These are phyloP conservation scores for Proteles cristata DNA, from an alignment of 2,113 vertebrate genomes.

Conservation along the genomic window DNA sequence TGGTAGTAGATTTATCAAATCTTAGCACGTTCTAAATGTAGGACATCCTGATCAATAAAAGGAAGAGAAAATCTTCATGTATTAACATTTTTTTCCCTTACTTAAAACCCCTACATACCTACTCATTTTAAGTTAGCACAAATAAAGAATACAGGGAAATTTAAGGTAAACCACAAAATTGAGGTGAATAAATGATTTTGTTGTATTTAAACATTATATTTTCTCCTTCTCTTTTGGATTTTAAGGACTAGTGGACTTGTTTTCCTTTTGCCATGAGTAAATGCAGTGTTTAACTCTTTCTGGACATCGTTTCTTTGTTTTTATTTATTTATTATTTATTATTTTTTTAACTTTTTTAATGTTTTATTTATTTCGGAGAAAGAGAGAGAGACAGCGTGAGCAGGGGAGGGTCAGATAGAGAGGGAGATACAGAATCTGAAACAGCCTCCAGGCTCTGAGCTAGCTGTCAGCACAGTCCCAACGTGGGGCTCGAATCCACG, in stretches of 20 bases:
- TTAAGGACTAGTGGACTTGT: background rate
- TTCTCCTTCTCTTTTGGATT: background rate
- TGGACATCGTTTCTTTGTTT: background rate
- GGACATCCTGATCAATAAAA: background rate
- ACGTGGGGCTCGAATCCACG: no score
- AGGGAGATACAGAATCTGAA: no score
- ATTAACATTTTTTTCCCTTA: slow-evolving; percentile 18
- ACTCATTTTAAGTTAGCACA: background rate
- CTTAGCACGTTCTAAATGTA: slow-evolving; percentile 25
- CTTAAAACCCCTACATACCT: background rate
- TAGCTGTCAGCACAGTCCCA: no score
- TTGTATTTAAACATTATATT: slow-evolving; percentile 12
- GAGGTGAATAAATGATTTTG: background rate
- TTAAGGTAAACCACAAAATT: slow-evolving; percentile 24
- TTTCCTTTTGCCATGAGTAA: slow-evolving; percentile 6
- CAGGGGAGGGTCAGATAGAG: no score
- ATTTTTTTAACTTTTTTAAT: no score
- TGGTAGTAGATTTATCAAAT: slow-evolving; percentile 7
- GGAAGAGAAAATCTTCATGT: slow-evolving; percentile 4
- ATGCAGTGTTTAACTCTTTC: background rate
- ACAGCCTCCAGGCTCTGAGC: no score
- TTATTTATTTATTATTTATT: no score
- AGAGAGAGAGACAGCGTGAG: no score
- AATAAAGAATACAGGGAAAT: background rate
- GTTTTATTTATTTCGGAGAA: no score